Percentiles rank a stretch among this genome's conserved stretches.
phyloP scores from a whole-genome alignment of 2,888 invertebrate genomes.

The Agriopis aurantiaria region DNA sequence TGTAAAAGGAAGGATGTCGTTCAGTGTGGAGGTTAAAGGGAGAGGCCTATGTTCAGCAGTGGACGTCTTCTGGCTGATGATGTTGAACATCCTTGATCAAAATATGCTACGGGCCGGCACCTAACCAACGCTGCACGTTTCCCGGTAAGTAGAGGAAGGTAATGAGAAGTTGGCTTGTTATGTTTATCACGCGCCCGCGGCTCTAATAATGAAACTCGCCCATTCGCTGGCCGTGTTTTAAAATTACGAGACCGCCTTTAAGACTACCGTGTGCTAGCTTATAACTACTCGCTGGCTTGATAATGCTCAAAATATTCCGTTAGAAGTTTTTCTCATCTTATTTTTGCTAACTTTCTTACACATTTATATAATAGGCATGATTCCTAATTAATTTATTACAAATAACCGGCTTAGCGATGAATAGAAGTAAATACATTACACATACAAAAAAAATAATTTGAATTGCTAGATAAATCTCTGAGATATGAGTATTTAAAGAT shows the following conservation, averaged over 20 bases:
- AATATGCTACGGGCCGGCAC: not conserved
- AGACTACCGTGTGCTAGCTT: conserved; percentile 17
- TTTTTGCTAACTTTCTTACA: not conserved
- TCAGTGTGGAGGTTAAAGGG: no score
- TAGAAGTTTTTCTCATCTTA: not conserved
- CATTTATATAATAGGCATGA: no score
- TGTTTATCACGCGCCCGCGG: conserved; percentile 52
- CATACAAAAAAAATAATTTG: no score
- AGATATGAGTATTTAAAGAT: no score
- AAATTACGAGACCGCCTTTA: conserved; percentile 31
- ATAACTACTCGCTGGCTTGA: not conserved
- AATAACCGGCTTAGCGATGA: no score
- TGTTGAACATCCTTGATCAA: no score
- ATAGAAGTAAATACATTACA: no score
- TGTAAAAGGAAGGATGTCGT: no score
- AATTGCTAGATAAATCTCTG: no score
- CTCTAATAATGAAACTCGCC: conserved; percentile 40
- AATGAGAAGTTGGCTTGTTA: conserved; percentile 68
- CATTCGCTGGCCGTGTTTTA: conserved; percentile 31
- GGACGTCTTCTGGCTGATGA: no score
- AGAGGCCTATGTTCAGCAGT: no score
- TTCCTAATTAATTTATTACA: no score
- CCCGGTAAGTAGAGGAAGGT: conserved; percentile 54
- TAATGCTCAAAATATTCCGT: not conserved
- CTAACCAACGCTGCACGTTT: conserved; percentile 38